phyloP scores from a whole-genome alignment of 2,888 invertebrate species.

The Papilio demoleus region DNA sequence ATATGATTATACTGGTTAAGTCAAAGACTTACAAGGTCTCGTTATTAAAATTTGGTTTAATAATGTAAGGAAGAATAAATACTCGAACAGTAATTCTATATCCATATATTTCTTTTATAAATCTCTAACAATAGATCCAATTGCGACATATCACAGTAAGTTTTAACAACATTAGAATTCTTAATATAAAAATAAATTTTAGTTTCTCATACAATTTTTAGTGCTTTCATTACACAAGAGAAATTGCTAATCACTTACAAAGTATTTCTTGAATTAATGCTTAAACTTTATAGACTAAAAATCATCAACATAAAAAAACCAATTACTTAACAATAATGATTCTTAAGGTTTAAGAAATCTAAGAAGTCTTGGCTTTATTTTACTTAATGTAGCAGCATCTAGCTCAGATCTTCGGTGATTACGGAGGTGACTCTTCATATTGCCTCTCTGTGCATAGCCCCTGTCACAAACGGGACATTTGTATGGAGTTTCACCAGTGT shows the following conservation, averaged over 20 bases:
- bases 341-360: slow-evolving; percentile 65
- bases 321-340: slow-evolving; percentile 1
- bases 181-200: too few species aligned
- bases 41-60: too few species aligned
- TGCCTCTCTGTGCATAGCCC: slow-evolving; percentile 76
- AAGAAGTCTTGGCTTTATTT: slow-evolving; percentile 72
- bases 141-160: too few species aligned
- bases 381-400: slow-evolving; percentile 62
- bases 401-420: slow-evolving; percentile 73
- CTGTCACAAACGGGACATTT: slow-evolving; percentile 77
- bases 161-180: too few species aligned
- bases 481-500: slow-evolving; percentile 79
- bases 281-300: background rate
- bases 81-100: background rate
- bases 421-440: slow-evolving; percentile 78
- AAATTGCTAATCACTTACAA: too few species aligned
- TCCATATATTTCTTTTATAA: background rate
- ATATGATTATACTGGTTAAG: too few species aligned
- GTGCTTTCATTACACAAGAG: background rate
- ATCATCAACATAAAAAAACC: background rate
- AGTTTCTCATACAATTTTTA: background rate
- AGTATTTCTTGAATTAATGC: background rate
- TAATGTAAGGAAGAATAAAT: background rate
- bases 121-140: background rate
- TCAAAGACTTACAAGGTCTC: too few species aligned